Evolutionary conservation across 2,113 vertebrate species (phyloP), one percentile per base, ranked within the genome.

Genomic region (Takifugu flavidus): DNA sequence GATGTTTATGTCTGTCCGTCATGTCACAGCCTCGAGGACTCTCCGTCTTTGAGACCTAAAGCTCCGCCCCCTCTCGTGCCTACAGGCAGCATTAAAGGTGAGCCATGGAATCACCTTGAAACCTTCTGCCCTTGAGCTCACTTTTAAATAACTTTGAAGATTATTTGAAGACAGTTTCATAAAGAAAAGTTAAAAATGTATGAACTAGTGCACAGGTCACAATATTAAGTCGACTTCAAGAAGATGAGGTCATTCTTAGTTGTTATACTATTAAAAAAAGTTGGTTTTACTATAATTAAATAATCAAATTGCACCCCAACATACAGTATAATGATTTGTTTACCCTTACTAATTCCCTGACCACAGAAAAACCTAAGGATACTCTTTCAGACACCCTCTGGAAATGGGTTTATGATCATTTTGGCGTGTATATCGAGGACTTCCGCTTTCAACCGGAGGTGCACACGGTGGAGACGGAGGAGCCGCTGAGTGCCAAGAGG

Each of bases 401-500:
- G 49, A 98, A 94, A 72, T 95, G 93, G 93, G 86, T 98, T 62
- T 90, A 86, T 0, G 91, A 94, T 28, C 90, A 80, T 44, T 94
- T 95, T 10, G 95, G 93, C 6, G 92, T 92, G 56, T 95, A 96
- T 15, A 83, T 98, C 6, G 95, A 98, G 39, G 95, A 98, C 74
- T 98, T 98, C 80, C 91, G 93, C 64, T 95, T 98, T 81, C 95
- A 98, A 56, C 95, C 93, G 0, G 95, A 95, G 78, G 96, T 97
- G 77, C 93, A 83, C 56, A 86, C 93, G 0, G 92, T 95, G 65
- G 96, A 98, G 90, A 83, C 93, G 0, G 96, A 98, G 77, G 96
- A 98, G 62, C 96, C 95, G 2, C 92, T 98, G 64, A 98, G 96
- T 10, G 96, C 93, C 82, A 94, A 94, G 88, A 95, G 96, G 96